Conservation (phyloP, 2,113 vertebrate genomes). For the Cyphomyrus discorhynchus region DNA sequence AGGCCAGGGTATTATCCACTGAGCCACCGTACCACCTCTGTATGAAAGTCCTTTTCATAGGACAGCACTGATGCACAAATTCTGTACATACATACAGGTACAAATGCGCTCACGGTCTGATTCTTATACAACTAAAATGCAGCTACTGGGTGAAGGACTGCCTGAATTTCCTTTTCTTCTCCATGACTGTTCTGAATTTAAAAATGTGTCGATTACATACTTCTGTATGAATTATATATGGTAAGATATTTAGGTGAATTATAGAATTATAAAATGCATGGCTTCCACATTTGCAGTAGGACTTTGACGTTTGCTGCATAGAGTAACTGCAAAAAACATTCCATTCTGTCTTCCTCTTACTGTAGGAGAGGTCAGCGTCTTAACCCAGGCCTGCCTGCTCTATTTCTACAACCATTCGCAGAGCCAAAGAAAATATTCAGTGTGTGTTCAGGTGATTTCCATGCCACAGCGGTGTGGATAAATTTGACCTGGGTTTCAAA, state of each 20-base stretch:
- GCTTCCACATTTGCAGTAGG: neutral
- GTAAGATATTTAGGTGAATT: neutral
- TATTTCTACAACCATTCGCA: neutral
- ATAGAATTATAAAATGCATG: neutral
- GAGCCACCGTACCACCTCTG: neutral
- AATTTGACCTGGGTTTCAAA: conserved; percentile 1
- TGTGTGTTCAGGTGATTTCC: conserved; percentile 19
- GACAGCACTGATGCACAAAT: neutral
- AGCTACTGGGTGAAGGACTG: neutral
- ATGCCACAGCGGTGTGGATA: neutral
- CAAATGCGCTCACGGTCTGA: neutral
- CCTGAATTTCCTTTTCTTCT: neutral
- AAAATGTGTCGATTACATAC: neutral
- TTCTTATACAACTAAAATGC: neutral
- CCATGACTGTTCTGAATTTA: neutral
- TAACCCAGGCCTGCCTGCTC: neutral
- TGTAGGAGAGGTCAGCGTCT: neutral
- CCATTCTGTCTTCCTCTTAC: neutral
- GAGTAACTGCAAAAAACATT: neutral
- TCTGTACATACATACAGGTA: neutral
- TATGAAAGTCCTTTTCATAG: neutral
- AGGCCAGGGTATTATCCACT: neutral
- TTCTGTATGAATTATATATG: neutral
- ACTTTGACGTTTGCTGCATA: neutral
- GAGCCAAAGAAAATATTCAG: conserved; percentile 5